Conservation (phyloP, 2,888 invertebrate species). For the Meghimatium bilineatum region DNA sequence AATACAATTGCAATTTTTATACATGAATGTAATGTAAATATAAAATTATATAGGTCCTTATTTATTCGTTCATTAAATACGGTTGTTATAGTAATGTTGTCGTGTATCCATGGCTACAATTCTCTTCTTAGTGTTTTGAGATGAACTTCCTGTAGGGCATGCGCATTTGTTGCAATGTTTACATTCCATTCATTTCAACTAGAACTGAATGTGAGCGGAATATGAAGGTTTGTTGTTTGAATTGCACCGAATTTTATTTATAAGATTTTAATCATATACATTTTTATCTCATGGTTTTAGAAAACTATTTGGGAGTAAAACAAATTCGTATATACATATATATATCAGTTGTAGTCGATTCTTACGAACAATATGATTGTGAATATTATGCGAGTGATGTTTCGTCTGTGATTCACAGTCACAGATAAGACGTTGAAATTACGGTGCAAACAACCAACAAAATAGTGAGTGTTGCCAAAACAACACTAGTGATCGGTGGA, state of each 20-base stretch:
- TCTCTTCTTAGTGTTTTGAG: neutral
- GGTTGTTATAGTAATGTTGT: conserved; percentile 8
- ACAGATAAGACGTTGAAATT: too few relatives aligned
- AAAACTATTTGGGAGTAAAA: too few relatives aligned
- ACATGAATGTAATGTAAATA: neutral
- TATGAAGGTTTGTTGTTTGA: conserved; percentile 40
- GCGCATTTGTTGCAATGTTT: conserved; percentile 34
- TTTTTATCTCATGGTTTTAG: too few relatives aligned
- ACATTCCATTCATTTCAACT: conserved; percentile 11
- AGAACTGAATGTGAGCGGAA: conserved; percentile 2
- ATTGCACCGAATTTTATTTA: neutral
- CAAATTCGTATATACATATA: too few relatives aligned
- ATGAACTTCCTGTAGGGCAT: conserved; percentile 39
- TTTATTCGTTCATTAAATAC: neutral
- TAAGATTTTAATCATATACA: neutral
- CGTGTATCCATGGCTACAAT: neutral
- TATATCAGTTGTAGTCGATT: too few relatives aligned
- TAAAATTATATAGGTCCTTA: neutral
- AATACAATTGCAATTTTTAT: neutral
- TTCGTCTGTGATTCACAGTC: too few relatives aligned
- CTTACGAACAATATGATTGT: too few relatives aligned
- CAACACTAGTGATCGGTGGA: too few relatives aligned
- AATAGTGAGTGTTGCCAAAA: too few relatives aligned
- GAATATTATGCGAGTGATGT: too few relatives aligned
- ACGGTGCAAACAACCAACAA: too few relatives aligned